Conservation (phyloP, 2,888 invertebrate genomes). For the Drymonia ruficornis region DNA sequence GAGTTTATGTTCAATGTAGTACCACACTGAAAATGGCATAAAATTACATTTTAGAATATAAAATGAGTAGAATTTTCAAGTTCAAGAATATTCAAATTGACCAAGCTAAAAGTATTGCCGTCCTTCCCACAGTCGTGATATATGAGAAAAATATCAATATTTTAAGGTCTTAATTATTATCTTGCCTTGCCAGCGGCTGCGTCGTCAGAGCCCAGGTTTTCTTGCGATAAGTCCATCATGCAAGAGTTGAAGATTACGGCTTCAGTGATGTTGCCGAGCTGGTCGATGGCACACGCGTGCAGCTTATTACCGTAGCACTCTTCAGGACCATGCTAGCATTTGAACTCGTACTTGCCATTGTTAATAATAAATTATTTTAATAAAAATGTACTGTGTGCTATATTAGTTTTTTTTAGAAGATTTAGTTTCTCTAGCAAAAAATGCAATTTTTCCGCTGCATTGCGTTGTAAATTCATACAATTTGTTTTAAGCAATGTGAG, state of each 20-base stretch:
- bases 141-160: neutral
- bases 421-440: too few relatives aligned
- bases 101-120: neutral
- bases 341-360: conserved; percentile 66
- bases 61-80: too few relatives aligned
- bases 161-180: too few relatives aligned
- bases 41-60: neutral
- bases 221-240: conserved; percentile 82
- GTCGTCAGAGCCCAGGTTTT: conserved; percentile 47
- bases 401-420: too few relatives aligned
- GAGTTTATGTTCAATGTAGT: conserved; percentile 38
- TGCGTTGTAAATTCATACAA: too few relatives aligned
- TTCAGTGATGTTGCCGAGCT: conserved; percentile 78
- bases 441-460: too few relatives aligned
- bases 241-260: conserved; percentile 87
- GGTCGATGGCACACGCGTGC: conserved; percentile 87
- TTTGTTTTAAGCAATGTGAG: too few relatives aligned
- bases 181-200: conserved; percentile 46
- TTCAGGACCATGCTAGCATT: conserved; percentile 89
- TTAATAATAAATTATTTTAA: conserved; percentile 16
- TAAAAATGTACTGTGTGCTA: too few relatives aligned
- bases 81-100: too few relatives aligned
- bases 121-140: too few relatives aligned
- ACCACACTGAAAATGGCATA: conserved; percentile 51
- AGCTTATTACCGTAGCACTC: conserved; percentile 92